Evolutionary conservation across 2,113 vertebrate genomes (phyloP).

Genomic region (Sprattus sprattus): DNA sequence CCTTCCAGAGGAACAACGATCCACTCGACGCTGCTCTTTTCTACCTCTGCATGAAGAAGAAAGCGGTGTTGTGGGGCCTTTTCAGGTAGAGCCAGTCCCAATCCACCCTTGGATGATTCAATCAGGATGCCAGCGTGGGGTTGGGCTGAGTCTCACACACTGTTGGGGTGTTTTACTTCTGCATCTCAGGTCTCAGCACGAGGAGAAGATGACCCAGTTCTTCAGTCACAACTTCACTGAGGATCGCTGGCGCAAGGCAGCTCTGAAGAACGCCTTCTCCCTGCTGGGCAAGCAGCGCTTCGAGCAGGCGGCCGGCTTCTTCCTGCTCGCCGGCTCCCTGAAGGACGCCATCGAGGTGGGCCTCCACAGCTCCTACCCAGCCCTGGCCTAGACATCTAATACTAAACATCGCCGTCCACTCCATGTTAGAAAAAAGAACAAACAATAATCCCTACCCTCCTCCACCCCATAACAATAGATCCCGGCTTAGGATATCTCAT

Average conservation of each 20-base stretch:
- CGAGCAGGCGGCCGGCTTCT: slow-evolving; percentile 96
- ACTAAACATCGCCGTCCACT: background rate
- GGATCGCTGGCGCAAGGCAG: slow-evolving; percentile 95
- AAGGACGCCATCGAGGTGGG: slow-evolving; percentile 97
- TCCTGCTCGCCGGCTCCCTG: slow-evolving; percentile 92
- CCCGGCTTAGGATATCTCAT: background rate
- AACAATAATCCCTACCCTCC: background rate
- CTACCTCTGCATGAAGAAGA: slow-evolving; percentile 98
- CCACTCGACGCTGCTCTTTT: slow-evolving; percentile 95
- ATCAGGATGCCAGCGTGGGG: background rate
- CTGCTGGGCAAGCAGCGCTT: slow-evolving; percentile 97
- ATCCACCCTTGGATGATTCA: background rate
- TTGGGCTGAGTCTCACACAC: background rate
- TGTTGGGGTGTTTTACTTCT: background rate
- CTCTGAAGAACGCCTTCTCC: slow-evolving; percentile 96
- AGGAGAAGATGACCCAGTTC: slow-evolving; percentile 97
- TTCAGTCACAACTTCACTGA: slow-evolving; percentile 98
- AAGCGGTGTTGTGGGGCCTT: slow-evolving; percentile 95
- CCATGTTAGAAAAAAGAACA: background rate
- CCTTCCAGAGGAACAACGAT: slow-evolving; percentile 93
- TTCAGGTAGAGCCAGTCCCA: slow-evolving; percentile 78
- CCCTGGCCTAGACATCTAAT: background rate
- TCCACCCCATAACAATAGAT: background rate
- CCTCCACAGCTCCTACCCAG: background rate
- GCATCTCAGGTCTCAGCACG: slow-evolving; percentile 85